Evolutionary conservation across 2,113 vertebrate species (phyloP), one percentile per base, ranked within the genome.

Genomic region (Mastomys natalensis): DNA sequence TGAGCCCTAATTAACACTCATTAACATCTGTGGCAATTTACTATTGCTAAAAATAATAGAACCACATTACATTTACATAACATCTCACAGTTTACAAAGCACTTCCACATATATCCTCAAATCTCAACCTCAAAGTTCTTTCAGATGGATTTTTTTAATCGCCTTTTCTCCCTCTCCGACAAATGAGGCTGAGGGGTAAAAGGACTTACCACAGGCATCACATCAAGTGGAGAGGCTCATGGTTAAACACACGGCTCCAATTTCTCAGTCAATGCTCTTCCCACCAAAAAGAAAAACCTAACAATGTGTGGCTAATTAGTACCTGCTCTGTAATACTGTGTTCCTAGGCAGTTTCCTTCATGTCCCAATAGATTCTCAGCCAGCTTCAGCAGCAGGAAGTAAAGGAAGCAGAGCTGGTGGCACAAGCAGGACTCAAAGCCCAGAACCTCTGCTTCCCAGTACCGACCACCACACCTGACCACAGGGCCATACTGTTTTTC

Each of bases 1-100:
- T 76, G 82, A 93, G 90, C 92, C 91, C 95, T 93, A 90, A 95
- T 96, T 81, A 92, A 76, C 81, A 87, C 94, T 92, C 95, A 97
- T 97, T 90, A 96, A 92, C 34, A 81, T 89, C 53, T 87, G 74
- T 76, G 64, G 92, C 94, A 93, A 96, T 94, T 93, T 84, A 95
- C 92, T 29, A 40, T 34, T 81, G 86, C 90, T 95, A 95, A 97
- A 97, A 96, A 97, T 95, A 97, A 88, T 51, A 88, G 86, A 95
- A 60, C 29, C 78, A 40, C 78, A 74, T 84, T 90, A 72, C 6
- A 74, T 90, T 94, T 90, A 90, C n/a, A 64, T 22, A 97, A 90
- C 37, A 89, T 48, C 89, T 98, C 94, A 96, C 87, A 97, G 88
- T 96, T 98, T 97, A 95, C 94, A 87, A 89, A 96, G 95, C 96